Evolutionary conservation across 2,797 vertebrate genomes (phyloP), one percentile per base, ranked within the genome.

Genomic region (Cyprinella venusta): DNA sequence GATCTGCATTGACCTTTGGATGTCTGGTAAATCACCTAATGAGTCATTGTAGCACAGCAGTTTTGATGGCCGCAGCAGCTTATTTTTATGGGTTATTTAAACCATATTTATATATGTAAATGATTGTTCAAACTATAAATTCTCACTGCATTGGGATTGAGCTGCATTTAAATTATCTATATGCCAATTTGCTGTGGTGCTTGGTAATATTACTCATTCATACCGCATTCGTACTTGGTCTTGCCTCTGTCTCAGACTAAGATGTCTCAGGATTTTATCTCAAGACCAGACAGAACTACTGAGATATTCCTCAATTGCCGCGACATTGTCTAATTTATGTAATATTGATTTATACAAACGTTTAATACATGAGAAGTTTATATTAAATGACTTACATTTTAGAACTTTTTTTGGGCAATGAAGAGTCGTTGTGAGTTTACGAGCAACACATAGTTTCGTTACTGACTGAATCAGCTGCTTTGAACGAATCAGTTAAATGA

Each of bases 1-100:
- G 69, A 81, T 71, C 10, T 38, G 3, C 56, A 63, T 45, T 48
- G 30, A 70, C 50, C 79, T 64, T 33, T 81, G 59, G 50, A 40
- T 75, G 63, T 26, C 45, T 38, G 33, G 67, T 59, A 74, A 84
- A 78, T 45, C 76, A 65, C 76, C 45, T 80, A 64, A 61, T 78
- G 74, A 54, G 45, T 64, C 42, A 72, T 45, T 33, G n/a, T 33
- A 67, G 30, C 67, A 59, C 48, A 65, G n/a, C 40, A 52, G 67
- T n/a, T 80, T 13, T 30, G 10, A 26, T 30, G 13, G 68, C 38
- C n/a, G 45, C 24, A 2, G 3, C 38, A 59, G 36, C 8, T 76
- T 76, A 56, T 80, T 80, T 30, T n/a, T 8, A 8, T 30, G 19
- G 7, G 19, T 18, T 30, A 68, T 68, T n/a, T 21, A 75, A 76